Percentiles rank a stretch among this genome's conserved stretches.
Conservation (phyloP, 2,888 invertebrate species). For the Leptinotarsa haldemani region DNA sequence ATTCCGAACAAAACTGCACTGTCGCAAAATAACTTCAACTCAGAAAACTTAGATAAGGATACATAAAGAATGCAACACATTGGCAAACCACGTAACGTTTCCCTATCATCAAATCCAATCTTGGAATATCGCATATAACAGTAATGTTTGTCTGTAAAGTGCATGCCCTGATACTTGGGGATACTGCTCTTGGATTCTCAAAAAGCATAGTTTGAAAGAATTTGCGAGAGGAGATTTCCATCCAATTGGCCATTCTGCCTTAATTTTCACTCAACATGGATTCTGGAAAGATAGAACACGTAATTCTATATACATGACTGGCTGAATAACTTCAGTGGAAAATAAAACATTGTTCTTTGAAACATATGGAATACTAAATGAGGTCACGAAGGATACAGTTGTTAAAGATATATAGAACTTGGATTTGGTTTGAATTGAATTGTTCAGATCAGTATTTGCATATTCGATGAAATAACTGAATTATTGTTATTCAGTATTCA, state of each 20-base stretch:
- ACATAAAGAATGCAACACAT: neutral
- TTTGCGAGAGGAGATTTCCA: neutral
- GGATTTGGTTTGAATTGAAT: neutral
- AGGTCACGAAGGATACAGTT: neutral
- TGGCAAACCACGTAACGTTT: conserved; percentile 3
- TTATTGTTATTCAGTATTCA: neutral
- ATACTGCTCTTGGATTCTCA: neutral
- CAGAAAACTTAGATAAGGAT: neutral
- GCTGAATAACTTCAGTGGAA: neutral
- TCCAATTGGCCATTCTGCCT: conserved; percentile 2
- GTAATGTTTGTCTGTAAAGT: conserved; percentile 7
- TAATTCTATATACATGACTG: neutral
- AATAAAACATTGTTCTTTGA: conserved; percentile 1
- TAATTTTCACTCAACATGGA: conserved; percentile 22
- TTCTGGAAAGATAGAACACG: conserved; percentile 12
- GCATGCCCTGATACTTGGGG: conserved; percentile 3
- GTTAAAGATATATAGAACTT: neutral
- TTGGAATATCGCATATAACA: conserved; percentile 6
- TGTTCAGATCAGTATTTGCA: neutral
- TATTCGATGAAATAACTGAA: neutral
- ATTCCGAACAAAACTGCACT: neutral
- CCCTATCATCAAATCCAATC: conserved; percentile 6
- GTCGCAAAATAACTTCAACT: neutral
- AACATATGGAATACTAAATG: neutral
- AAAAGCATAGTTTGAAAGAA: neutral